Base-by-base conservation (phyloP, 1,140 invertebrate species). In the Meloidogyne chitwoodi region DNA sequence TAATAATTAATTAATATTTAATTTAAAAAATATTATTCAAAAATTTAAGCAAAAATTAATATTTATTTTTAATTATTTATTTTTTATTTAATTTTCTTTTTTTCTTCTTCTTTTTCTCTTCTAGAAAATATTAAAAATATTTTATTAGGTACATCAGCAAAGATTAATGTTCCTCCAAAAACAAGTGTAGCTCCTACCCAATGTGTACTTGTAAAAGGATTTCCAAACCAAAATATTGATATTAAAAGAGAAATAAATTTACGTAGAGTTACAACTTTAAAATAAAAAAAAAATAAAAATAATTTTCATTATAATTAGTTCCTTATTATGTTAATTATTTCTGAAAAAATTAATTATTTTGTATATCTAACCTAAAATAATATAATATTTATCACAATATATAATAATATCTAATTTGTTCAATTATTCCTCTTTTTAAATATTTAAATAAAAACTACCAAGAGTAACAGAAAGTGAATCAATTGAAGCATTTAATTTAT, bases 231-330 rank as follows among this genome's bases (percentile, higher is more conserved):
- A 48, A 94, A 84, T 82, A 99, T 96, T 1, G 96, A 98, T 86
- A 99, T 93, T 22, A 99, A 88, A 62, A 99, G 89, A 12, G 94
- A 96, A 8, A 94, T 89, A 87, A 99, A 99, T 88, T 99, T 99
- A 41, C 96, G 90, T 66, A 98, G 87, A 0, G 96, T 99, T 16
- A 98, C 92, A 2, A 98, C 93, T 75, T 31, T 38, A 66, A 73
- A 26, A 14, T 22, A 22, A 26, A 14, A 68, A 68, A 34, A 22
- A 27, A 66, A 72, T 34, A 12, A 31, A 74, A 5, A n/a, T n/a
- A n/a, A n/a, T n/a, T n/a, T n/a, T n/a, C n/a, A n/a, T n/a, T n/a
- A n/a, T n/a, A n/a, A n/a, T n/a, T n/a, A n/a, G n/a, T n/a, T n/a
- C n/a, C n/a, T n/a, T n/a, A n/a, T n/a, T n/a, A n/a, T n/a, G n/a